These are phyloP conservation scores for Chymomyza costata DNA, from an alignment of 1,140 invertebrate genomes.

Conservation along the genomic window DNA sequence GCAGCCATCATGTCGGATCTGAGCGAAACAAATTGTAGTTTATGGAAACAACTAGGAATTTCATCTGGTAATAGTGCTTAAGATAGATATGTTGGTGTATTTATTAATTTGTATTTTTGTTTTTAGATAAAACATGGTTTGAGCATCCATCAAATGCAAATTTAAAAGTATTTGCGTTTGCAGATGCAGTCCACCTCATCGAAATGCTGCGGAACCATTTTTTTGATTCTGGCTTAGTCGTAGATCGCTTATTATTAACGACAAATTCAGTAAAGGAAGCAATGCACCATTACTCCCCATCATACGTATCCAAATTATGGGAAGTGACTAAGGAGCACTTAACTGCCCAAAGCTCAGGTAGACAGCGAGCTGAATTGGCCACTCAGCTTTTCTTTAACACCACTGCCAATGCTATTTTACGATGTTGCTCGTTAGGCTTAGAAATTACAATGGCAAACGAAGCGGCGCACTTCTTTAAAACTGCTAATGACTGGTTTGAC, in stretches of 20 bases:
- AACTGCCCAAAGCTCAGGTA: neutral
- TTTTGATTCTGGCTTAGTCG: neutral
- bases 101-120: neutral
- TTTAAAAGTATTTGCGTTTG: conserved; percentile 6
- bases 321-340: conserved; percentile 3
- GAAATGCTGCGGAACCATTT: conserved; percentile 5
- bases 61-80: neutral
- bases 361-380: conserved; percentile 10
- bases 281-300: neutral
- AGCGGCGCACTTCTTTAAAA: conserved; percentile 10
- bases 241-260: neutral
- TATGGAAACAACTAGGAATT: conserved; percentile 8
- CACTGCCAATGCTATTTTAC: conserved; percentile 5
- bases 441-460: conserved; percentile 4
- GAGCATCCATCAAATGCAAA: conserved; percentile 2
- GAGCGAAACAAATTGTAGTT: neutral
- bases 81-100: neutral
- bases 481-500: too few species aligned
- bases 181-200: conserved; percentile 1
- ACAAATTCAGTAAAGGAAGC: neutral
- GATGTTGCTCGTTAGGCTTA: conserved; percentile 3
- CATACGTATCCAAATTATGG: neutral
- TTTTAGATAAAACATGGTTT: conserved; percentile 11
- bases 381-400: conserved; percentile 8
- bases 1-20: conserved; percentile 1